Evolutionary conservation across 2,888 invertebrate genomes (phyloP), one percentile per base, ranked within the genome.

Genomic region (Priocnemis perturbator): DNA sequence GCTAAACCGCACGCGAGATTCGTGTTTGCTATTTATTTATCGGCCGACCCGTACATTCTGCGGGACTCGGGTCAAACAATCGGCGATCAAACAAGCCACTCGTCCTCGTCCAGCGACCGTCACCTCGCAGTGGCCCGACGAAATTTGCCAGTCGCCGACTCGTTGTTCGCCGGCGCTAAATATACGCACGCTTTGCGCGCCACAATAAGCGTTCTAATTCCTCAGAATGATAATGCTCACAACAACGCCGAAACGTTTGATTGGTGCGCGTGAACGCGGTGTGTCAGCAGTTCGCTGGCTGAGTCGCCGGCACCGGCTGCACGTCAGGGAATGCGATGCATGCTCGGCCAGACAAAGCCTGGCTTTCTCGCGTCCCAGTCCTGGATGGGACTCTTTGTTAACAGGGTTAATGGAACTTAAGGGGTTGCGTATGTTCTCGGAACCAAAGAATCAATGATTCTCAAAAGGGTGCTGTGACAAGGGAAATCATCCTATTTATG

Each of bases 1-100:
- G 68, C 71, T 37, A 63, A 63, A 74, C 75, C 74, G 74, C 77
- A 77, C 70, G 71, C 71, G 73, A 78, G 80, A 83, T 80, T 83
- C 76, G 76, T 76, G 72, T 81, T 79, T 81, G 79, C 77, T 81
- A 83, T 81, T 83, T 83, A 84, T 83, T 84, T 79, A 81, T 83
- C 83, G 72, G 72, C 67, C 73, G 60, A 77, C 67, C 68, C 73
- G 79, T 71, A 74, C 77, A 76, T 78, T 72, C 70, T 67, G 50
- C 77, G 71, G 68, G 76, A 60, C 69, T 53, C 67, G 74, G 74
- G 64, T 63, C 78, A 82, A 83, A 81, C 83, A 83, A 77, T 74
- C 71, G 64, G 50, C 71, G 70, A 45, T 64, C 76, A 77, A 79
- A 83, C 74, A 78, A 62, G 47, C 4, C 45, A 55, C 0, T 3